phyloP scores from a whole-genome alignment of 53 echinoderm and acorn worm genomes.

The Pentamera pediparva region DNA sequence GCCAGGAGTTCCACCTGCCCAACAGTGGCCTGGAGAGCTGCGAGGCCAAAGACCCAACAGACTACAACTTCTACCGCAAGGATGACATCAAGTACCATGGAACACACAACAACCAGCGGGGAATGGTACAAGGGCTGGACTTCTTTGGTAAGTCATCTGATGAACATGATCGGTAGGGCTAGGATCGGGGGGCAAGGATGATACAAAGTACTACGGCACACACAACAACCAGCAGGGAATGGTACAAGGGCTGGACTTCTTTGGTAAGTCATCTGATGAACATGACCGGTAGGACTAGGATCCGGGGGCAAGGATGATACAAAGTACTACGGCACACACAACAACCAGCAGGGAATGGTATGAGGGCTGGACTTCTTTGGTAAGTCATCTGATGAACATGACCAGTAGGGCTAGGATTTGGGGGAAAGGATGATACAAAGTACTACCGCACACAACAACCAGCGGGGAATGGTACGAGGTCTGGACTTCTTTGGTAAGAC shows the following conservation, averaged over 20 bases:
- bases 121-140: constrained; percentile 50
- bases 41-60: constrained; percentile 30
- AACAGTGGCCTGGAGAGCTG: constrained; percentile 69
- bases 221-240: constrained; percentile 49
- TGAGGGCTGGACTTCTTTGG: constrained; percentile 65
- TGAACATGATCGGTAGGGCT: no score
- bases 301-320: constrained; percentile 70
- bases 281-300: no score
- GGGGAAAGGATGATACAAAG: constrained; percentile 71
- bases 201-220: constrained; percentile 90
- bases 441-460: constrained; percentile 67
- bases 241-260: constrained; percentile 61
- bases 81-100: constrained; percentile 95
- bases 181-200: no score
- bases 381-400: no score
- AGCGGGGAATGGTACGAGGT: constrained; percentile 53
- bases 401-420: no score
- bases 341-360: constrained; percentile 54
- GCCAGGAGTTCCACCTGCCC: constrained; percentile 62
- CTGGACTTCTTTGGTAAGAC: constrained; percentile 76
- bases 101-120: constrained; percentile 52
- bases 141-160: constrained; percentile 79
- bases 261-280: no score
- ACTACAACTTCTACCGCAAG: constrained; percentile 56
- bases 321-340: constrained; percentile 77